phyloP scores from a whole-genome alignment of 1,140 invertebrate genomes.

The Vanessa tameamea region DNA sequence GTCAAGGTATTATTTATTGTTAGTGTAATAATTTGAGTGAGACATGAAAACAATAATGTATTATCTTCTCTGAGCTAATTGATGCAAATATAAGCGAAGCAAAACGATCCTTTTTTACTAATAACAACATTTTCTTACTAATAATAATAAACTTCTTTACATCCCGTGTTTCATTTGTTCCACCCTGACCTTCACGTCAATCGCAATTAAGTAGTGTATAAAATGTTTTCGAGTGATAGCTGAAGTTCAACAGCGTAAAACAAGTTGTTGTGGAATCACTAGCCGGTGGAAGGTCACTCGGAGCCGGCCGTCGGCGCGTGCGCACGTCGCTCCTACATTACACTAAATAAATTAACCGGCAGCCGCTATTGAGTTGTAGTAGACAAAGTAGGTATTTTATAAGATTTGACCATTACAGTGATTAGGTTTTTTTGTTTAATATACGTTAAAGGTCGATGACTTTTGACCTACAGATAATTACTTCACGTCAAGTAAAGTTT shows the following conservation, averaged over 20 bases:
- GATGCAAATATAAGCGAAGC: constrained; percentile 1
- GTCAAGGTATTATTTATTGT: not conserved
- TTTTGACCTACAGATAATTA: constrained; percentile 21
- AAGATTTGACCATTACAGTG: not conserved
- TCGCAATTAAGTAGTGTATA: not conserved
- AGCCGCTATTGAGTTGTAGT: not conserved
- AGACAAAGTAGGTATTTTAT: not conserved
- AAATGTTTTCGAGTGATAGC: not conserved
- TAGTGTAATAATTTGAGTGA: not conserved
- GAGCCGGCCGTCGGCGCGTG: constrained; percentile 14
- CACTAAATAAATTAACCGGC: no score
- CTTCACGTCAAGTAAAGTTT: not conserved
- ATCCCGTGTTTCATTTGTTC: constrained; percentile 7
- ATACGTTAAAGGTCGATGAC: not conserved
- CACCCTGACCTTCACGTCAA: not conserved
- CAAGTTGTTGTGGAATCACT: constrained; percentile 7
- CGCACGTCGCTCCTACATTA: constrained; percentile 10
- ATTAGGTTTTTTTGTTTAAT: not conserved
- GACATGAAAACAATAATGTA: not conserved
- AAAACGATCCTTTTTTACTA: constrained; percentile 12
- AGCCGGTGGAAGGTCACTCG: constrained; percentile 15
- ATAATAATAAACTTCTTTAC: constrained; percentile 1
- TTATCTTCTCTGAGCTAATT: not conserved
- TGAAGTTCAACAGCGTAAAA: not conserved
- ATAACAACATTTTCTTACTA: constrained; percentile 15